Base-by-base conservation (phyloP, 2,797 vertebrate species). In the Sebastes kiyomatsui region DNA sequence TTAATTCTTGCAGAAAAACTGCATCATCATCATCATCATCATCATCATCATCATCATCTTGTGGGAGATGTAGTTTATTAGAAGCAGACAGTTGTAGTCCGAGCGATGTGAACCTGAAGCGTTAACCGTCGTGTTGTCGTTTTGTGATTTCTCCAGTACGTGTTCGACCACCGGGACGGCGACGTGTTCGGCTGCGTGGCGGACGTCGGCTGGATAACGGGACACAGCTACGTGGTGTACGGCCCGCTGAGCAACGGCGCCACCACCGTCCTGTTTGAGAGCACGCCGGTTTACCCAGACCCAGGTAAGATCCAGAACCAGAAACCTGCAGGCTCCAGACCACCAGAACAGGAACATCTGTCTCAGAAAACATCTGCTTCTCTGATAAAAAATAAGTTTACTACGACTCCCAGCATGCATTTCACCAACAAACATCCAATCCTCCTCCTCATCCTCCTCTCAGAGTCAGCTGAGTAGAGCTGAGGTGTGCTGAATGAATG, bases 181-280 rank as follows among this genome's bases (percentile, higher is more conserved):
- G 97, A 98, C 42, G 92, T 99, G 81, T 98, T 97, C 10, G 96
- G 97, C 85, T 99, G 98, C 30, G 92, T 98, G 84, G 98, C 97
- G 0, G 98, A 99, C 86, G 94, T 98, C 14, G 97, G 97, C 82
- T 99, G 98, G 97, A 97, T 99, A 71, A 98, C 97, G 0, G 98
- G 98, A 49, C 98, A 99, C 81, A 98, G 96, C 90, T 98, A 98
- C 12, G 97, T 99, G 81, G 97, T 98, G 1, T 99, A 98, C 2
- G 97, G 98, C 52, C 97, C 97, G 1, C 96, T 98, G 73, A 96
- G 96, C 86, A 99, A 98, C 0, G 98, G 97, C 46, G 97, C 95
- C 75, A 98, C 97, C 56, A 97, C 95, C 0, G 96, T 99, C 58
- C 95, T 99, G 75, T 98, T 98, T 70, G 97, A 99, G 92, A 98